Evolutionary conservation across 2,888 invertebrate species (phyloP), one percentile per base, ranked within the genome.

Genomic region (Apodemia duryi): DNA sequence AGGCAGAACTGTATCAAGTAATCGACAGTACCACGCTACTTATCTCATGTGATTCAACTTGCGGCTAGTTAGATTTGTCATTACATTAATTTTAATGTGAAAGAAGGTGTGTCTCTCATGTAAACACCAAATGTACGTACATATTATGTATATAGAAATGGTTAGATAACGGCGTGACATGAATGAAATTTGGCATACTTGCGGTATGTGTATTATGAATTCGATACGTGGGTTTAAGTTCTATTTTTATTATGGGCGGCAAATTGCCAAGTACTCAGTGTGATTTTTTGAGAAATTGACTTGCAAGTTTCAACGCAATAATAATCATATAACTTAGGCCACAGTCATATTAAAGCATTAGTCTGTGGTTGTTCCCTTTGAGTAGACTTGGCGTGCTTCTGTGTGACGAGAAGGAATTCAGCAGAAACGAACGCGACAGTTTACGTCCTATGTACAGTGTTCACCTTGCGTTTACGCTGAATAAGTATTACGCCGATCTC

Each of bases 101-200:
- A 54, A 54, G 54, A 28, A 54, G 54, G 54, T 29, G 54, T 54
- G 54, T 28, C 54, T 11, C 54, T 54, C 4, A 54, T 54, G 54
- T 54, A 54, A 54, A 54, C 28, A 29, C 29, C 11, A 11, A 29
- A 54, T 54, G 11, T 54, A 54, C 29, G 29, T 28, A 21, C 21
- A 52, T 21, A 21, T 21, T 51, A 51, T 29, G 9, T 52, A 54
- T 54, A 54, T 29, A 52, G 52, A 29, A 28, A 28, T 54, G 54
- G 54, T 54, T 54, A 29, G 54, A 54, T 54, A 54, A 54, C 28
- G 29, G 28, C 54, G 54, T 54, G 29, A 54, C 54, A 54, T 54
- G 54, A 54, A 54, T 29, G 54, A 54, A 54, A 54, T 54, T 54
- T 54, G 54, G 54, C 54, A 54, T 54, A 54, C 57, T 57, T 57